Evolutionary conservation across 2,797 vertebrate genomes (phyloP).

Genomic region (Rhinatrema bivittatum): DNA sequence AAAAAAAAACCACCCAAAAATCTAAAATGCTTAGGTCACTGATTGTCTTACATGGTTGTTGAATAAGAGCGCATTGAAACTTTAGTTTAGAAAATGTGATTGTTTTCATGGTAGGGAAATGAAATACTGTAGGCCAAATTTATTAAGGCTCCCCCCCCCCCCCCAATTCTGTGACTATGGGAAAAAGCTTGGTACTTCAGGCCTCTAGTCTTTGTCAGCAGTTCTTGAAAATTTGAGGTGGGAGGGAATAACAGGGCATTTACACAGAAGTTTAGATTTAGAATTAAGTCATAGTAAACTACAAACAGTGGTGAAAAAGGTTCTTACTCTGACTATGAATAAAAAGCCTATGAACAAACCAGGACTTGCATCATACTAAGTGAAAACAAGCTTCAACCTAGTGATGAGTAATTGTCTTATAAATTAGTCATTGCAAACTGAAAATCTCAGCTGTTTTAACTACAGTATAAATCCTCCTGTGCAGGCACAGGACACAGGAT

Average conservation of each 20-base stretch:
- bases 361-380: not conserved
- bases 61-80: too few relatives aligned
- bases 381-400: slow-evolving; percentile 14
- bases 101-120: too few relatives aligned
- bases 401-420: slow-evolving; percentile 1
- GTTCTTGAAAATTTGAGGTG: not conserved
- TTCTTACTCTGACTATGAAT: not conserved
- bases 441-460: not conserved
- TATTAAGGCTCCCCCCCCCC: too few relatives aligned
- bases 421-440: not conserved
- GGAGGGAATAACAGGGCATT: slow-evolving; percentile 4
- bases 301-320: not conserved
- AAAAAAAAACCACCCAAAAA: too few relatives aligned
- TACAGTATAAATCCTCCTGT: too few relatives aligned
- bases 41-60: too few relatives aligned
- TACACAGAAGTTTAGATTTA: slow-evolving; percentile 8
- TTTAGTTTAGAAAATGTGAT: too few relatives aligned
- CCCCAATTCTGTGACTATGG: too few relatives aligned
- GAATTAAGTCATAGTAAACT: not conserved
- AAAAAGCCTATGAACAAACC: not conserved
- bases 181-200: too few relatives aligned
- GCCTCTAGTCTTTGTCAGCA: slow-evolving; percentile 20
- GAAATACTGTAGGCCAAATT: too few relatives aligned
- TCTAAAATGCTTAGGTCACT: too few relatives aligned
- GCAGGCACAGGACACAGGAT: too few relatives aligned